Evolutionary conservation across 2,113 vertebrate genomes (phyloP).

Genomic region (Panthera tigris): DNA sequence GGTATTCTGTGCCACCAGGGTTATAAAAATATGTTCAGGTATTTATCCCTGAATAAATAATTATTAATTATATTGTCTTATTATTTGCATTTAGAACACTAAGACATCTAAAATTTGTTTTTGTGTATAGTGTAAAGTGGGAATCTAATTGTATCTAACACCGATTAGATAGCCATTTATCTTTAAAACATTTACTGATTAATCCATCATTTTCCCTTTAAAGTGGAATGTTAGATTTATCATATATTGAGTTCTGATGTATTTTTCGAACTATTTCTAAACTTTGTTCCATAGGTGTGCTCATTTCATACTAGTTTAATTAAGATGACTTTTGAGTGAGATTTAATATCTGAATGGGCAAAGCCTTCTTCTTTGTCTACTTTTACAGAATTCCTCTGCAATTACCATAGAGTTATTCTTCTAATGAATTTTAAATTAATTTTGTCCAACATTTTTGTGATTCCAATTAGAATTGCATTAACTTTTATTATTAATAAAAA

Average conservation of each 20-base stretch:
- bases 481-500: background rate
- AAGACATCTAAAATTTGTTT: background rate
- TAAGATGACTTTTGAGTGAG: slow-evolving; percentile 8
- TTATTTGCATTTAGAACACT: background rate
- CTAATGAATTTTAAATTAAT: slow-evolving; percentile 12
- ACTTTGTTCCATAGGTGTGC: background rate
- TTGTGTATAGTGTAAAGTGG: background rate
- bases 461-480: slow-evolving; percentile 31
- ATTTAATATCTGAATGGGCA: slow-evolving; percentile 30
- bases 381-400: slow-evolving; percentile 21
- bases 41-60: background rate
- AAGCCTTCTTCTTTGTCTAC: background rate
- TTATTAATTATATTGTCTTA: background rate
- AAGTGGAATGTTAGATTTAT: background rate
- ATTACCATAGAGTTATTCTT: background rate
- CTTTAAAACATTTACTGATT: background rate
- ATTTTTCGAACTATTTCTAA: background rate
- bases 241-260: background rate
- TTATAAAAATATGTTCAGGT: slow-evolving; percentile 8
- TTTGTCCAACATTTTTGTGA: slow-evolving; percentile 17
- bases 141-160: background rate
- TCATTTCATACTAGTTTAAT: background rate
- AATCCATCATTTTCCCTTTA: background rate
- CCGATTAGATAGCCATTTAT: background rate
- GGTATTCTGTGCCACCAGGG: background rate